These are phyloP conservation scores for Tanypteryx hageni DNA, from an alignment of 2,888 invertebrate genomes.

Conservation along the genomic window DNA sequence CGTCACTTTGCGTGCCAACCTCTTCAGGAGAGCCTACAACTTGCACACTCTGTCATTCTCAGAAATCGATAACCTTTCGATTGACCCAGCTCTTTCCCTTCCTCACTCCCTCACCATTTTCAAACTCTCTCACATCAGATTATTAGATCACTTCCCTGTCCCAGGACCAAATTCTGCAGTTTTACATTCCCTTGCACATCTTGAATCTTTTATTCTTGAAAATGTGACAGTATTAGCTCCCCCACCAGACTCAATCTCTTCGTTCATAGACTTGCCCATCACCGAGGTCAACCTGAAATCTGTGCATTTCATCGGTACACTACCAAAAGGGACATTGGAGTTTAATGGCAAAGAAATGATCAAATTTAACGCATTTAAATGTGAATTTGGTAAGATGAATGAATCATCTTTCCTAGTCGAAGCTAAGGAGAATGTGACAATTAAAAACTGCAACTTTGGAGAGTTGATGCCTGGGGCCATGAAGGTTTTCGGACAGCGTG, in stretches of 20 bases:
- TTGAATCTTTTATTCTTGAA: neutral
- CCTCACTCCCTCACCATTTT: neutral
- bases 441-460: conserved; percentile 7
- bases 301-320: neutral
- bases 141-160: conserved; percentile 43
- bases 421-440: conserved; percentile 33
- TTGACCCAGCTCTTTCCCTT: conserved; percentile 44
- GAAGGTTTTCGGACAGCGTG: conserved; percentile 2
- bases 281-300: neutral
- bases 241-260: neutral
- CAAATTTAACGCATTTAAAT: neutral
- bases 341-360: neutral
- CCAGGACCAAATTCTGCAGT: conserved; percentile 48
- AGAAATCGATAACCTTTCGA: neutral
- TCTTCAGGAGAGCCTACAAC: conserved; percentile 34
- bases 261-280: conserved; percentile 38
- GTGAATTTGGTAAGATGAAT: conserved; percentile 25
- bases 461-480: neutral
- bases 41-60: conserved; percentile 7
- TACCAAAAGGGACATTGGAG: neutral
- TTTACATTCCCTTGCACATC: conserved; percentile 11
- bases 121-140: neutral
- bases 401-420: conserved; percentile 18
- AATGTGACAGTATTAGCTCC: conserved; percentile 11
- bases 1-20: conserved; percentile 25